These are phyloP conservation scores for Epizoanthus scotinus DNA, from an alignment of 92 coral and sea anemone species.

Conservation along the genomic window DNA sequence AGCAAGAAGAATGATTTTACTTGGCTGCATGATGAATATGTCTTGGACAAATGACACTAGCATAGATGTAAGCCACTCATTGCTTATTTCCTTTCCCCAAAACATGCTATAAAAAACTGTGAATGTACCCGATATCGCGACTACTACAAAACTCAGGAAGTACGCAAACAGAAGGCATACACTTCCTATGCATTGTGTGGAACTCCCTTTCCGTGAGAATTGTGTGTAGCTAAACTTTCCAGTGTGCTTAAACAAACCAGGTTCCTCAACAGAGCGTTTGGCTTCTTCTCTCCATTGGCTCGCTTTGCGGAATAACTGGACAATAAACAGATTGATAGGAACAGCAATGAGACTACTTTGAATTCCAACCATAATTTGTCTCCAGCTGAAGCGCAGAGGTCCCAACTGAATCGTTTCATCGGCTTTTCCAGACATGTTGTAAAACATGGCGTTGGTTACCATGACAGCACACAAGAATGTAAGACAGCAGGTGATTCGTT, in stretches of 20 bases:
- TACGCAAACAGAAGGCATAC: slow-evolving; percentile 32
- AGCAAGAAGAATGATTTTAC: slow-evolving; percentile 38
- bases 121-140: slow-evolving; percentile 25
- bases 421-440: slow-evolving; percentile 34
- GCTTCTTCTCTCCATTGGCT: slow-evolving; percentile 16
- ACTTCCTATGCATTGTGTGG: slow-evolving; percentile 8
- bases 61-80: slow-evolving; percentile 35
- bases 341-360: slow-evolving; percentile 61
- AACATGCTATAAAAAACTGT: slow-evolving; percentile 48
- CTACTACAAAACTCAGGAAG: slow-evolving; percentile 33
- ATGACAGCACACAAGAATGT: slow-evolving; percentile 61
- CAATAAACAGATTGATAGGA: slow-evolving; percentile 66
- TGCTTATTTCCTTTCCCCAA: slow-evolving; percentile 33
- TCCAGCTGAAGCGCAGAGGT: slow-evolving; percentile 61
- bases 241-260: not conserved
- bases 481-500: slow-evolving; percentile 69
- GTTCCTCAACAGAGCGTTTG: not conserved
- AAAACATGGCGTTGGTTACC: slow-evolving; percentile 83
- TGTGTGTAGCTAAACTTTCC: slow-evolving; percentile 26
- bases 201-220: not conserved
- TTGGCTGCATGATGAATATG: slow-evolving; percentile 37
- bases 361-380: slow-evolving; percentile 61
- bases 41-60: slow-evolving; percentile 40
- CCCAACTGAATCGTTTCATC: slow-evolving; percentile 57
- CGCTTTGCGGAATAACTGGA: slow-evolving; percentile 51